Percentiles rank a stretch among this genome's conserved stretches.
Evolutionary conservation across 2,113 vertebrate genomes (phyloP).

Genomic region (Dryoscopus gambensis): DNA sequence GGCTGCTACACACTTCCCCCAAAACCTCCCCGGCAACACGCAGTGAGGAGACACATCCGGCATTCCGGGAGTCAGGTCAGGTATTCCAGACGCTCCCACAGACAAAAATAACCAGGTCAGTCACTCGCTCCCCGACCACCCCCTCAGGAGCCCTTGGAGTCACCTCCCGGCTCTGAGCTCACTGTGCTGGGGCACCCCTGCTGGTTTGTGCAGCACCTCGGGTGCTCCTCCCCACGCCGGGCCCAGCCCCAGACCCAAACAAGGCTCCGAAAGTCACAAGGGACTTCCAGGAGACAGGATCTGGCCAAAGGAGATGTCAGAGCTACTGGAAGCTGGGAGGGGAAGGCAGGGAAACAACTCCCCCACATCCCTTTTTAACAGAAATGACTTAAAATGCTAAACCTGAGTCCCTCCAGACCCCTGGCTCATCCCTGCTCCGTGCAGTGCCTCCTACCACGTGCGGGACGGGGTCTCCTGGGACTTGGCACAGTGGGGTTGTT

Average conservation of each 20-base stretch:
- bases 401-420: background rate
- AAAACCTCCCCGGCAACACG: background rate
- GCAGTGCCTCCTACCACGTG: background rate
- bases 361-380: background rate
- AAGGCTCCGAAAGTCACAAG: background rate
- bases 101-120: background rate
- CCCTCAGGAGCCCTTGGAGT: background rate
- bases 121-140: background rate
- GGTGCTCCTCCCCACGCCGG: background rate
- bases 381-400: background rate
- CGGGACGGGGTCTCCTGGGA: background rate
- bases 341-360: background rate
- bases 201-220: fast-evolving
- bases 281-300: background rate
- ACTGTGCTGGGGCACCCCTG: background rate
- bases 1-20: background rate
- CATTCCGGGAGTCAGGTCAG: background rate
- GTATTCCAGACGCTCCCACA: background rate
- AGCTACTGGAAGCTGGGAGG: background rate
- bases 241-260: background rate
- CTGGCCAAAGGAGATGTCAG: background rate
- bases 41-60: background rate
- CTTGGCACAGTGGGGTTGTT: background rate
- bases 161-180: background rate
- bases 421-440: background rate